Conservation (phyloP, 37 sponge, comb jelly and placozoan genomes). For the Crambe crambe region DNA sequence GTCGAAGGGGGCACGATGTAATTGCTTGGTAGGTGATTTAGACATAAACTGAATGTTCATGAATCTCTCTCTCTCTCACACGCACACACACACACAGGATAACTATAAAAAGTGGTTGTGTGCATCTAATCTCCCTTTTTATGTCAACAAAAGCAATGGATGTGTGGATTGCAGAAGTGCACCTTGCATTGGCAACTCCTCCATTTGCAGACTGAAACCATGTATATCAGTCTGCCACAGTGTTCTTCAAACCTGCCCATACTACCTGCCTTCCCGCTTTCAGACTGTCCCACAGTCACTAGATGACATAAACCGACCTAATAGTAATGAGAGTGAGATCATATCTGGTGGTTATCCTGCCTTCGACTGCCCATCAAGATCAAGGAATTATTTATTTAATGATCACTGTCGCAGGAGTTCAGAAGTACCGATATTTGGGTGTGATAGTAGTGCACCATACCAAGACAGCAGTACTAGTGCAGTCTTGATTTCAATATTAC, state of each 20-base stretch:
- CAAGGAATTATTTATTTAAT: no score
- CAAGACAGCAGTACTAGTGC: no score
- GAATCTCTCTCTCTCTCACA: not conserved
- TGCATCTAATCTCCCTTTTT: conserved; percentile 17
- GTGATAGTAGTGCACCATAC: no score
- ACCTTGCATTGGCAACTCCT: not conserved
- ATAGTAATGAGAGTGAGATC: not conserved
- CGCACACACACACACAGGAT: no score
- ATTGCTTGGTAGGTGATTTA: conserved; percentile 34
- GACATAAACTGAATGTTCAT: not conserved
- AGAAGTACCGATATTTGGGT: no score
- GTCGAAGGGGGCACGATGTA: not conserved
- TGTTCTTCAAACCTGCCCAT: conserved; percentile 54
- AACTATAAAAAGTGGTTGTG: conserved; percentile 60
- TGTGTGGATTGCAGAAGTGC: not conserved
- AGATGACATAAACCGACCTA: not conserved
- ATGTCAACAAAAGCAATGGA: not conserved
- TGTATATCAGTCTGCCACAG: conserved; percentile 36
- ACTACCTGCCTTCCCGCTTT: conserved; percentile 48
- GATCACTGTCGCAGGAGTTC: no score
- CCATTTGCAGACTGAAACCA: conserved; percentile 18
- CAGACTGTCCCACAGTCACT: not conserved
- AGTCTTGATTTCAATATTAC: not conserved
- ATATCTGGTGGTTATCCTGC: conserved; percentile 67
- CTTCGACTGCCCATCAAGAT: conserved; percentile 66